A percentile compares a stretch with the other conserved stretches of the same genome.
phyloP scores from a whole-genome alignment of 2,797 vertebrate species.

The Eulemur mongoz region DNA sequence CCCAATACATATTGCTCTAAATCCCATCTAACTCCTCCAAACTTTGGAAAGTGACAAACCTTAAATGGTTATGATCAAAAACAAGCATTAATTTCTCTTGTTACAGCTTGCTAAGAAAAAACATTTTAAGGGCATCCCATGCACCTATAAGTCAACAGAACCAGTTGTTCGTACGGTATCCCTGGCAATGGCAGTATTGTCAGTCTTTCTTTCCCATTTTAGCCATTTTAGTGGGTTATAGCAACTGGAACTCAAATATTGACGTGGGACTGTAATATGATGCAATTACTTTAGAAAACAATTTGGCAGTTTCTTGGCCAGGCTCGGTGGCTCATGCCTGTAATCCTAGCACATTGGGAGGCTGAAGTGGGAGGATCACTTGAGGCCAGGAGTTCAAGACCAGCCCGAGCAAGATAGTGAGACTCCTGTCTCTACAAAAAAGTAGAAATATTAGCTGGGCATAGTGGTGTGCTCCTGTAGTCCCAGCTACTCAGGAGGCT shows the following conservation, averaged over 20 bases:
- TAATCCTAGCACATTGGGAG: not conserved
- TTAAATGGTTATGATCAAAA: not conserved
- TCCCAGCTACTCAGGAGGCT: not conserved
- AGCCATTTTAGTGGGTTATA: not conserved
- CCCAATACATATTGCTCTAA: not conserved
- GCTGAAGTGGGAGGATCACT: not conserved
- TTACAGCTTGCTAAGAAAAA: not conserved
- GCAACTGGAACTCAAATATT: not conserved
- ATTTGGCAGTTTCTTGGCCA: not conserved
- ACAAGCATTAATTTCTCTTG: not conserved
- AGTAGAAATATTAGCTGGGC: not conserved
- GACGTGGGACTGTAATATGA: not conserved
- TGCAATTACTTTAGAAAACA: not conserved
- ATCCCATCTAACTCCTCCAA: not conserved
- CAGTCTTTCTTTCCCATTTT: not conserved
- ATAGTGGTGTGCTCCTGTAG: not conserved
- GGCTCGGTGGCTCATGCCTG: not conserved
- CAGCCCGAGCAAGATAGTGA: not conserved
- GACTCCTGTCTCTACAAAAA: not conserved
- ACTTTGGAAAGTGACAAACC: not conserved
- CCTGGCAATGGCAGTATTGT: not conserved
- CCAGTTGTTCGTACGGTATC: not conserved
- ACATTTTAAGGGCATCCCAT: not conserved
- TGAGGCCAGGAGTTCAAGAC: not conserved
- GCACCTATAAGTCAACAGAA: not conserved